Base-by-base conservation (phyloP, 2,113 vertebrate genomes). In the Microtus oregoni region DNA sequence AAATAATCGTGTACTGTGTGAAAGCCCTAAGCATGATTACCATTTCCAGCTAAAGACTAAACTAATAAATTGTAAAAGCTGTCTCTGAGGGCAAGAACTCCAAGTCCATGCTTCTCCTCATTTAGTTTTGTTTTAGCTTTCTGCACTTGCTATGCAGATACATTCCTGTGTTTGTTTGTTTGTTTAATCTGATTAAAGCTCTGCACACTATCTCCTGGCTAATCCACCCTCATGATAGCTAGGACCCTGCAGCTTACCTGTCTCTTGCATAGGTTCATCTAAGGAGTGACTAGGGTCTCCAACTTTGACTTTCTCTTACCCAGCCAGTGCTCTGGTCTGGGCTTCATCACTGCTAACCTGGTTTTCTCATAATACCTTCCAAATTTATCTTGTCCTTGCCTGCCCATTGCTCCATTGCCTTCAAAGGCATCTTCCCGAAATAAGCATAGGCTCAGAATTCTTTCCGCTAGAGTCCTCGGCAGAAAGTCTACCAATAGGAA, bases 341-440 rank as follows among this genome's bases (percentile, higher is more conserved):
- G 72, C 91, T 35, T 79, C 81, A 58, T 89, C 77, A 8, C 5
- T 9, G 58, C 83, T 81, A 13, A 2, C 61, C 77, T 89, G 61
- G 17, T 75, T 55, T 78, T 67, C 81, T 82, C 67, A 20, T 41
- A 91, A 78, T 68, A 82, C 73, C 77, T n/a, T 88, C 50, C 79
- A 92, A 67, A 73, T 12, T 32, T 47, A 50, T 68, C 67, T 94
- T 14, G 32, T 72, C 47, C 76, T 78, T 58, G 77, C 79, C 68
- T 76, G n/a, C 70, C 85, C 47, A 44, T 61, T 32, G 38, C 65
- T 38, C 26, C 55, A 20, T 24, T 67, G 38, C 89, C 77, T 95
- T 65, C 86, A 83, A 95, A 96, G 2, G 22, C 11, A 44, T 4
- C 44, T 91, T 89, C 86, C 73, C 90, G 70, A 96, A 96, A 91